phyloP scores from a whole-genome alignment of 2,113 vertebrate species.

The Crotophaga sulcirostris region DNA sequence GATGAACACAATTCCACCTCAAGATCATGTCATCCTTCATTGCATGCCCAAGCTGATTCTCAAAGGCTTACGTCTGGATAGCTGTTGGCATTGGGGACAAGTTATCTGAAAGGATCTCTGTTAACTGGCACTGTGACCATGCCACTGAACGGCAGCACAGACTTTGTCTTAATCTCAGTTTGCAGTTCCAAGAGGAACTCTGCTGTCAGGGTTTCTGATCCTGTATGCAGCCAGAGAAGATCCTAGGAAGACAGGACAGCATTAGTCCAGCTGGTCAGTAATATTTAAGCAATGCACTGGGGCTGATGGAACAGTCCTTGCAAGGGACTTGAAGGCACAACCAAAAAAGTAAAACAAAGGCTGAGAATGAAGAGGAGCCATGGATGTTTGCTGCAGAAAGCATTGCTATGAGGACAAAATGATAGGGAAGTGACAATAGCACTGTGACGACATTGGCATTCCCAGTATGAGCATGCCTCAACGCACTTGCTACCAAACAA shows the following conservation, averaged over 20 bases:
- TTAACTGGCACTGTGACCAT: neutral
- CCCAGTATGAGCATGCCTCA: neutral
- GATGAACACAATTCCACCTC: neutral
- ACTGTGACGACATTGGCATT: neutral
- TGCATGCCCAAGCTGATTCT: neutral
- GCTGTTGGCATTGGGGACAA: neutral
- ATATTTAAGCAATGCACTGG: neutral
- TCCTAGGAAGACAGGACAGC: neutral
- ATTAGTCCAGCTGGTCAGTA: neutral
- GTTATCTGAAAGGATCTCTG: neutral
- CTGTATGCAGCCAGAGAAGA: rapidly evolving
- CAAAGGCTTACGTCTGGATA: neutral
- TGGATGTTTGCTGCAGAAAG: rapidly evolving
- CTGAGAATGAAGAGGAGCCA: neutral
- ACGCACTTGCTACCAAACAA: neutral
- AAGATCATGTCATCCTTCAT: neutral
- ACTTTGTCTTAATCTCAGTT: neutral
- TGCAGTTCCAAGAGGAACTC: neutral
- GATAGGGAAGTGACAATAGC: neutral
- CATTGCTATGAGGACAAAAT: neutral
- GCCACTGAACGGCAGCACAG: neutral
- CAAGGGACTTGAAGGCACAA: neutral
- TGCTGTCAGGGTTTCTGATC: neutral
- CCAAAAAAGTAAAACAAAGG: neutral
- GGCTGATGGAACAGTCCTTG: neutral